Evolutionary conservation across 2,888 invertebrate species (phyloP).

Genomic region (Kryphioiulus occultus): DNA sequence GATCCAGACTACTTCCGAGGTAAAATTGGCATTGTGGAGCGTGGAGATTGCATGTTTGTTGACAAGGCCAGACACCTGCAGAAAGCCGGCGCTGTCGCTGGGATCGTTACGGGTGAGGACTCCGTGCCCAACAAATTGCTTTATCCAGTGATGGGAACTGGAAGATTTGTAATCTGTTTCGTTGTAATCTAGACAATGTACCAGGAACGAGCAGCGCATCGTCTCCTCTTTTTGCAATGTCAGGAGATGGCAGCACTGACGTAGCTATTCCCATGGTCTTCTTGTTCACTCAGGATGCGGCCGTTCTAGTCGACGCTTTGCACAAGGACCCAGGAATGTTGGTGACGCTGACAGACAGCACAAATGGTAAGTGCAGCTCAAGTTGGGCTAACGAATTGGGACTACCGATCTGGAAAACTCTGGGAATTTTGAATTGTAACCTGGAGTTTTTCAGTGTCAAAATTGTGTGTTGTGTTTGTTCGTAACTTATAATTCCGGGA

Average conservation of each 20-base stretch:
- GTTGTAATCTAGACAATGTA: conserved; percentile 73
- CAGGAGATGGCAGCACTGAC: conserved; percentile 87
- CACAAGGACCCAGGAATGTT: conserved; percentile 67
- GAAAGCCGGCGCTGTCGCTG: conserved; percentile 80
- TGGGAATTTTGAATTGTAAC: too few species aligned
- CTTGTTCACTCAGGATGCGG: conserved; percentile 80
- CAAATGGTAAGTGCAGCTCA: neutral
- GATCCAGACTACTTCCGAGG: conserved; percentile 71
- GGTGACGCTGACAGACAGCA: conserved; percentile 62
- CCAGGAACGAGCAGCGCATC: conserved; percentile 76
- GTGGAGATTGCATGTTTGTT: conserved; percentile 95
- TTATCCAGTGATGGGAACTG: neutral
- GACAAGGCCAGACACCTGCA: conserved; percentile 89
- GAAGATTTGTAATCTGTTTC: neutral
- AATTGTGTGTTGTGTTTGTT: too few species aligned
- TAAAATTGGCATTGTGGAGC: conserved; percentile 82
- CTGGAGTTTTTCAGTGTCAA: too few species aligned
- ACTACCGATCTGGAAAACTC: too few species aligned
- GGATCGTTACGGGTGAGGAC: conserved; percentile 72
- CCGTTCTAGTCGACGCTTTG: conserved; percentile 71
- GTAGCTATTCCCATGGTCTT: conserved; percentile 91
- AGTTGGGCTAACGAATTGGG: too few species aligned
- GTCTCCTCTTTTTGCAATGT: conserved; percentile 94
- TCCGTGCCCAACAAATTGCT: neutral
- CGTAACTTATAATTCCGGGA: too few species aligned